Percentiles rank a stretch among this genome's conserved stretches.
These are phyloP conservation scores for Bradypodion pumilum DNA, from an alignment of 2,797 vertebrate species.

Conservation along the genomic window DNA sequence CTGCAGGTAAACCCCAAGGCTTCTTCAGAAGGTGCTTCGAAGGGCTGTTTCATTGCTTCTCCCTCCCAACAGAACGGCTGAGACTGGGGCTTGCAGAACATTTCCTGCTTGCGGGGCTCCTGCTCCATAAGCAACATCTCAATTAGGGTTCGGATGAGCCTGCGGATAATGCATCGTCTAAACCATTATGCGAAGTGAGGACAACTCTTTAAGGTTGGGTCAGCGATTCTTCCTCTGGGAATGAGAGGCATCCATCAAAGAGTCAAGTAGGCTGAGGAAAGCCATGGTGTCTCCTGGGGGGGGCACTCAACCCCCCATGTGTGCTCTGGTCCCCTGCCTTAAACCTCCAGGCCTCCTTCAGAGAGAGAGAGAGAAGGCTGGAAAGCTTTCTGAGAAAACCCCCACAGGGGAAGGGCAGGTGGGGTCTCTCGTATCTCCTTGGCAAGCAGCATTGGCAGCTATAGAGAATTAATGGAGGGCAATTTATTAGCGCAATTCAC, in stretches of 20 bases:
- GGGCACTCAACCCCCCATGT: no score
- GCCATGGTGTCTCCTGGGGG: no score
- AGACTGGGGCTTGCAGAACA: background rate
- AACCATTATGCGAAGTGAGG: fast-evolving
- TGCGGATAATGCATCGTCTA: fast-evolving
- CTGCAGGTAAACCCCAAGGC: no score
- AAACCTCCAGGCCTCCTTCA: no score
- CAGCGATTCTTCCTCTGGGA: no score
- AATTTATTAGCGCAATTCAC: slow-evolving; percentile 71
- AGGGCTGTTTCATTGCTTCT: background rate
- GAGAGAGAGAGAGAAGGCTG: background rate
- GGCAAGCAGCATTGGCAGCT: background rate
- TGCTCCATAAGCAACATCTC: fast-evolving
- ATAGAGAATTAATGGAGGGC: slow-evolving; percentile 66
- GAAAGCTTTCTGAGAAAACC: no score
- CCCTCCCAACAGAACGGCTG: background rate
- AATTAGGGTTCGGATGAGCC: no score
- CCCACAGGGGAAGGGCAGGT: background rate
- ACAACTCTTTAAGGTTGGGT: background rate
- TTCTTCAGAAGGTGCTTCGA: background rate
- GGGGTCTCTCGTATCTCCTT: background rate
- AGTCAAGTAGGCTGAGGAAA: fast-evolving
- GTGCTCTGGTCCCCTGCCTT: background rate
- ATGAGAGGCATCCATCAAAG: background rate
- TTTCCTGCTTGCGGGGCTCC: fast-evolving